These are phyloP conservation scores for Megaustenia siamemsis DNA, from an alignment of 2,888 invertebrate species.

Conservation along the genomic window DNA sequence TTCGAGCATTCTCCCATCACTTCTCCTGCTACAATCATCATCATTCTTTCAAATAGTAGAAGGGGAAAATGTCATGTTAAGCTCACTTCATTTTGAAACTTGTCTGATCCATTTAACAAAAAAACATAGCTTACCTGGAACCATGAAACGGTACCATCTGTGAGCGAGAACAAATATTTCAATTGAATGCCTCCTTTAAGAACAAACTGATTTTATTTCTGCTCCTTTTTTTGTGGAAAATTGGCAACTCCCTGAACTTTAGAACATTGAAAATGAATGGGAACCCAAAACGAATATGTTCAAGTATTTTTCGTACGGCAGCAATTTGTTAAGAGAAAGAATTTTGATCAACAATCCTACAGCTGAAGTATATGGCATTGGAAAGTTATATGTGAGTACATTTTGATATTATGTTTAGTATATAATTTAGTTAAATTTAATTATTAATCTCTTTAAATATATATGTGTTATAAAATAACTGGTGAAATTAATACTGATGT, in stretches of 20 bases:
- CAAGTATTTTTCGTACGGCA: slow-evolving; percentile 93
- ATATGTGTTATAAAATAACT: too few relatives aligned
- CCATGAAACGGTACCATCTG: slow-evolving; percentile 3
- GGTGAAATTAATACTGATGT: too few relatives aligned
- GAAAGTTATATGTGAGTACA: slow-evolving; percentile 84
- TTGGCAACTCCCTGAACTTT: not conserved
- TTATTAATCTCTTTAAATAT: too few relatives aligned
- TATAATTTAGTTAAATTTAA: too few relatives aligned
- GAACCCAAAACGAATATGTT: slow-evolving; percentile 81
- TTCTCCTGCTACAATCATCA: not conserved
- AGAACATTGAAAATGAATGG: slow-evolving; percentile 39
- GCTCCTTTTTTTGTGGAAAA: not conserved
- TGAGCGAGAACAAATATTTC: not conserved
- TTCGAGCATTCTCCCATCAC: not conserved
- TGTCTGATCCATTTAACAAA: too few relatives aligned
- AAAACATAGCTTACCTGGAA: not conserved
- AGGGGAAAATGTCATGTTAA: not conserved
- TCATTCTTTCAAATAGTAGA: not conserved
- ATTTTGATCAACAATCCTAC: slow-evolving; percentile 89
- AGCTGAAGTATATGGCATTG: slow-evolving; percentile 85
- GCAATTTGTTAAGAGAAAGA: slow-evolving; percentile 89
- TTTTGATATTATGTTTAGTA: not conserved
- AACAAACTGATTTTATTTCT: not conserved
- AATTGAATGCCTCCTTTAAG: slow-evolving; percentile 28
- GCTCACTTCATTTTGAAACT: not conserved